phyloP scores from a whole-genome alignment of 2,888 invertebrate species.

The Rhagophthalmus giganteus region DNA sequence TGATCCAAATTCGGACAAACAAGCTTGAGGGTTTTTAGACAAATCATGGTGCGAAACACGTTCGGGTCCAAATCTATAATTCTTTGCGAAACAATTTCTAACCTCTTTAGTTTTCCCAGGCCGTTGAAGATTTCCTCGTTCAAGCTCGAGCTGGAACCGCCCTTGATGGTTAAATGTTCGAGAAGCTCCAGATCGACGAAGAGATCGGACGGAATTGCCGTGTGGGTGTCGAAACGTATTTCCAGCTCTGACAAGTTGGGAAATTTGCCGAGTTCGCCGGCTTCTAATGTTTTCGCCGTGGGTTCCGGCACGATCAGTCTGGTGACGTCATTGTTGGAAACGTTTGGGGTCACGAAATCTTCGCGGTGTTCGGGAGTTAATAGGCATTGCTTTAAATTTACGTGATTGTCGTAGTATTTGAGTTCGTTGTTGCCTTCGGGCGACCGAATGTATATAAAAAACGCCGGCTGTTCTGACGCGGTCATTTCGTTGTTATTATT shows the following conservation, averaged over 20 bases:
- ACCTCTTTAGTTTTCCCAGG: background rate
- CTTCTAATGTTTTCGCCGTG: background rate
- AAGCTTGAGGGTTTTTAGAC: background rate
- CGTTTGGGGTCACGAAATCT: background rate
- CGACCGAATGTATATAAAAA: slow-evolving; percentile 1
- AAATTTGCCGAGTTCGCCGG: slow-evolving; percentile 1
- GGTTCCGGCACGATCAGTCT: background rate
- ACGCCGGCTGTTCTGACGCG: background rate
- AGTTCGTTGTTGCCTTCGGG: background rate
- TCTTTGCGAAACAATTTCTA: background rate
- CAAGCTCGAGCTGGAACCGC: background rate
- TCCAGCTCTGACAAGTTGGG: slow-evolving; percentile 3
- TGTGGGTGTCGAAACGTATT: background rate
- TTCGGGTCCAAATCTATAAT: background rate
- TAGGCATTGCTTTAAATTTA: background rate
- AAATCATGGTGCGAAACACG: background rate
- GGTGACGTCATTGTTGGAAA: background rate
- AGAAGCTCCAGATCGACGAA: background rate
- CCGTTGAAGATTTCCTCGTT: background rate
- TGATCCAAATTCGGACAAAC: slow-evolving; percentile 2
- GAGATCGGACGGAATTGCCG: background rate
- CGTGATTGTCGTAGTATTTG: slow-evolving; percentile 3
- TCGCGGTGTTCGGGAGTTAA: background rate
- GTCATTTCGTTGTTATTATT: background rate
- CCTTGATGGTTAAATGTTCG: slow-evolving; percentile 1